These are phyloP conservation scores for Poeciliopsis prolifica DNA, from an alignment of 2,113 vertebrate genomes.

Conservation along the genomic window DNA sequence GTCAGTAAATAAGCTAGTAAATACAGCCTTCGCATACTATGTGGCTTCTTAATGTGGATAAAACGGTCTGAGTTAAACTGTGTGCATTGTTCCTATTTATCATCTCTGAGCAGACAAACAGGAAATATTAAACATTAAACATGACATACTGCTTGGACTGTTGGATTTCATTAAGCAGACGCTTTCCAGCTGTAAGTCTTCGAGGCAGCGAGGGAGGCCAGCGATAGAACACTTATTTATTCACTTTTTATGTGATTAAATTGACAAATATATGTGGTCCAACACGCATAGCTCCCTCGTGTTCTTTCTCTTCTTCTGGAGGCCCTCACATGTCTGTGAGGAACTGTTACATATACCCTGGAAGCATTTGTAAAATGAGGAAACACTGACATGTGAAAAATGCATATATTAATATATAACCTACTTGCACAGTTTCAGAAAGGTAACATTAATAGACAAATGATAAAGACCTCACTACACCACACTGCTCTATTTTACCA, in stretches of 20 bases:
- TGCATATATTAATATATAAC: no score
- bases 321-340: background rate
- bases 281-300: background rate
- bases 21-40: background rate
- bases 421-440: background rate
- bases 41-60: constrained; percentile 8
- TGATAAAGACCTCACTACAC: no score
- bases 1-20: background rate
- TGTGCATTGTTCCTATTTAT: background rate
- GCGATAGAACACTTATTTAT: background rate
- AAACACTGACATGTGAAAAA: constrained; percentile 29
- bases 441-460: no score
- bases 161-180: constrained; percentile 41
- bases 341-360: background rate
- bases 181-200: constrained; percentile 37
- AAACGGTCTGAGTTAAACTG: background rate
- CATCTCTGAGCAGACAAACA: background rate
- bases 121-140: constrained; percentile 14
- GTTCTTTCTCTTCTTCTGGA: background rate
- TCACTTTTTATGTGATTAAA: constrained; percentile 20
- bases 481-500: no score
- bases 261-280: constrained; percentile 7
- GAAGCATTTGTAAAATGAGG: constrained; percentile 23
- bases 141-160: constrained; percentile 36
- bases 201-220: background rate